A percentile compares a stretch with the other conserved stretches of the same genome.
These are phyloP conservation scores for Eretmocerus hayati DNA, from an alignment of 2,888 invertebrate genomes.

Conservation along the genomic window DNA sequence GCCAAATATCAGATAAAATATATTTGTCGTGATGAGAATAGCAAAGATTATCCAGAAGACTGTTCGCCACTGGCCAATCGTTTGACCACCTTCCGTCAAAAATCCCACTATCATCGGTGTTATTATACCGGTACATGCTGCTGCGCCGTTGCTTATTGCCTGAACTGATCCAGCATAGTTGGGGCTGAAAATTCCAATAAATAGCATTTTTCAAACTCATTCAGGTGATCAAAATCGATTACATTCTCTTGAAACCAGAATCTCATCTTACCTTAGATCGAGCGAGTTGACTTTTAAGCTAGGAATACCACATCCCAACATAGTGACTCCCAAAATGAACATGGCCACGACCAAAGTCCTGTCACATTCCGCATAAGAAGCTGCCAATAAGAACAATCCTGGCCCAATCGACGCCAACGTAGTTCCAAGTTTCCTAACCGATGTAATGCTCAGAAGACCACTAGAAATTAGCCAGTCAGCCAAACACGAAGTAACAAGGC, in stretches of 20 bases:
- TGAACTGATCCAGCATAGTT: constrained; percentile 49
- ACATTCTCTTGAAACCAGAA: too few relatives aligned
- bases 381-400: constrained; percentile 47
- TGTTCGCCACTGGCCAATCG: constrained; percentile 59
- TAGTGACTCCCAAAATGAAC: constrained; percentile 47
- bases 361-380: constrained; percentile 49
- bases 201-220: too few relatives aligned
- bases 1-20: constrained; percentile 63
- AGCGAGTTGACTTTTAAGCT: constrained; percentile 48
- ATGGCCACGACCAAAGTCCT: constrained; percentile 41
- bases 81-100: constrained; percentile 48
- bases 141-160: constrained; percentile 56
- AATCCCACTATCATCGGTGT: constrained; percentile 62
- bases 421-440: constrained; percentile 48
- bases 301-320: constrained; percentile 49
- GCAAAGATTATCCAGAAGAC: constrained; percentile 76
- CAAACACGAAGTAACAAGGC: constrained; percentile 41
- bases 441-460: constrained; percentile 41
- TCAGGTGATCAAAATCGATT: too few relatives aligned
- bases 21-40: constrained; percentile 60
- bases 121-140: constrained; percentile 64
- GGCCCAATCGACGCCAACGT: constrained; percentile 49
- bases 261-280: too few relatives aligned
- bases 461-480: constrained; percentile 45
- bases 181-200: too few relatives aligned